Conservation (phyloP, 1,140 invertebrate species). For the Oreohelix idahoensis region DNA sequence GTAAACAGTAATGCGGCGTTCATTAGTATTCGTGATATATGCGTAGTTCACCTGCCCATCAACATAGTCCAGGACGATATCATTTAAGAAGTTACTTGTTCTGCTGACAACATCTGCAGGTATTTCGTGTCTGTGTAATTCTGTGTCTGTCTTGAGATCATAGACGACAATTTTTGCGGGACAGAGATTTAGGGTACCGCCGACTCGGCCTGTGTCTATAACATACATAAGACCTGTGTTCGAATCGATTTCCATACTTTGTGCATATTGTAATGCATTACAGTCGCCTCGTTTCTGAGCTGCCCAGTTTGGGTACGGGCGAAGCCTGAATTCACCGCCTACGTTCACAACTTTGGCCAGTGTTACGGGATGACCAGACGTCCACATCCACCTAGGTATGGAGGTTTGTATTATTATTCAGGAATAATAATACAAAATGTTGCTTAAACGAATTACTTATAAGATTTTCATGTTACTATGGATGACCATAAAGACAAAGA, state of each 20-base stretch:
- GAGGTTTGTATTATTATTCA: too few species aligned
- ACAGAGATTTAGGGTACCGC: slow-evolving; percentile 42
- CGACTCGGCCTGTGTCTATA: slow-evolving; percentile 52
- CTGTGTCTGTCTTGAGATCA: slow-evolving; percentile 41
- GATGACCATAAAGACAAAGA: too few species aligned
- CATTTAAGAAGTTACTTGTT: slow-evolving; percentile 53
- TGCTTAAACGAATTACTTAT: too few species aligned
- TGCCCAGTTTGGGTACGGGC: slow-evolving; percentile 52
- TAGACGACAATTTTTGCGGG: slow-evolving; percentile 53
- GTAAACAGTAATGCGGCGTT: slow-evolving; percentile 47
- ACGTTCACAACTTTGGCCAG: slow-evolving; percentile 44
- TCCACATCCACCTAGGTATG: slow-evolving; percentile 57
- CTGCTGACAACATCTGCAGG: slow-evolving; percentile 46
- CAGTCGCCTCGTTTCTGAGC: slow-evolving; percentile 54
- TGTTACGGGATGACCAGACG: slow-evolving; percentile 46
- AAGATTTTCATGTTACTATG: too few species aligned
- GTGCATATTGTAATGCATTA: slow-evolving; percentile 53
- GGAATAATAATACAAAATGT: too few species aligned
- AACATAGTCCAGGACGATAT: slow-evolving; percentile 56
- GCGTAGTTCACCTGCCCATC: slow-evolving; percentile 48
- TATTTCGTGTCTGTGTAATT: slow-evolving; percentile 43
- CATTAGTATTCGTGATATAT: slow-evolving; percentile 52
- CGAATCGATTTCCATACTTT: slow-evolving; percentile 59
- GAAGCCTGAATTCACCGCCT: slow-evolving; percentile 30
- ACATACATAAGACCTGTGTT: slow-evolving; percentile 59